A percentile compares a stretch with the other conserved stretches of the same genome.
phyloP scores from a whole-genome alignment of 2,888 invertebrate species.

The Dolomedes plantarius region DNA sequence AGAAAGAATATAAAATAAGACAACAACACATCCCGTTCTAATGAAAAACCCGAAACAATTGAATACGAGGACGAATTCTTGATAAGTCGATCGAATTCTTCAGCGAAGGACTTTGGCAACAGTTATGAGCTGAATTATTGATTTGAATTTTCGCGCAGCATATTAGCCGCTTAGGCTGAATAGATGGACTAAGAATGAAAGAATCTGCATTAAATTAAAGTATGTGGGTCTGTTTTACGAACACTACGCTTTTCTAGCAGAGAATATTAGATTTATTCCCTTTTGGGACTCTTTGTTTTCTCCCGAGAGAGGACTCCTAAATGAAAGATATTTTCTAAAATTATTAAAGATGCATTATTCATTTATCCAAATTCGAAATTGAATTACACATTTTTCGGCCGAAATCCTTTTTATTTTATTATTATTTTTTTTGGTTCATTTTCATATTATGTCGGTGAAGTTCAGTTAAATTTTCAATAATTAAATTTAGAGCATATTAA shows the following conservation, averaged over 20 bases:
- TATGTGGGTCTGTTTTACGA: neutral
- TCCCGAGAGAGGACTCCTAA: neutral
- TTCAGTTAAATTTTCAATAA: too few species aligned
- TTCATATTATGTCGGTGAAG: too few species aligned
- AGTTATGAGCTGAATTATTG: conserved; percentile 46
- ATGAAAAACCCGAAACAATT: conserved; percentile 39
- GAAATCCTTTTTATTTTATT: too few species aligned
- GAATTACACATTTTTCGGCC: neutral
- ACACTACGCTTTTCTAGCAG: neutral
- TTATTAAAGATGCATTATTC: conserved; percentile 11
- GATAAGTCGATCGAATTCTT: conserved; percentile 49
- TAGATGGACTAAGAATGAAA: conserved; percentile 77
- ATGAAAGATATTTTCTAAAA: neutral
- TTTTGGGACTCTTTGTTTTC: neutral
- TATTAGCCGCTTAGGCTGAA: conserved; percentile 31
- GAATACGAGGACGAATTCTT: conserved; percentile 7
- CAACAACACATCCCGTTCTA: conserved; percentile 38
- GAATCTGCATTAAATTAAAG: conserved; percentile 80
- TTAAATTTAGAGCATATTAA: too few species aligned
- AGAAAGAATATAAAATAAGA: conserved; percentile 2
- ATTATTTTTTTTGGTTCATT: too few species aligned
- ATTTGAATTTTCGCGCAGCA: conserved; percentile 19
- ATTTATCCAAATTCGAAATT: neutral
- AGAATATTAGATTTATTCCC: neutral
- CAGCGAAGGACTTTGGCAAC: conserved; percentile 22